A percentile compares a stretch with the other conserved stretches of the same genome.
Conservation (phyloP, 2,797 vertebrate species). For the Karalla daura region DNA sequence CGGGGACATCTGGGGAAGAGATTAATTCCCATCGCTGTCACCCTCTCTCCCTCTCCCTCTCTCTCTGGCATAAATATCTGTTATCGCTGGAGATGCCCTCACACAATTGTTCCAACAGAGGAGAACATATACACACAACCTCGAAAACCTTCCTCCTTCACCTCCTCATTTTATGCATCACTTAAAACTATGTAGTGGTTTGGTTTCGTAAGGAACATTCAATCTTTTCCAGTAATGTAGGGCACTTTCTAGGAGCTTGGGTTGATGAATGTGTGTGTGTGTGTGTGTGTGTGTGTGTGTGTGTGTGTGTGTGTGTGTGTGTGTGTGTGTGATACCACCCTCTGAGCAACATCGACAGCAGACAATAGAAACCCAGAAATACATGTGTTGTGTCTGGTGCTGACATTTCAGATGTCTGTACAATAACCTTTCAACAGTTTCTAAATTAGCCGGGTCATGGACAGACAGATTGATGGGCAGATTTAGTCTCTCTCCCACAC, state of each 20-base stretch:
- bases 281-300: no score
- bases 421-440: conserved; percentile 59
- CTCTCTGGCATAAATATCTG: background rate
- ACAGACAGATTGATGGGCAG: conserved; percentile 41
- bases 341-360: conserved; percentile 11
- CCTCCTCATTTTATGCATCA: no score
- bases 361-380: conserved; percentile 55
- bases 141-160: no score
- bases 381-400: conserved; percentile 24
- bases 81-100: background rate
- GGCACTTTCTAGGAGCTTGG: no score
- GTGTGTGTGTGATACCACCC: no score
- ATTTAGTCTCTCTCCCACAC: conserved; percentile 24
- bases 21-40: conserved; percentile 44
- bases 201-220: no score
- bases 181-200: no score
- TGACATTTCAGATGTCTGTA: conserved; percentile 24
- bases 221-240: no score
- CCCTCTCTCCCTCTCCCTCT: background rate
- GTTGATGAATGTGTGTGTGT: no score
- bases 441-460: conserved; percentile 62
- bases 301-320: no score
- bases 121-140: no score
- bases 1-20: conserved; percentile 65
- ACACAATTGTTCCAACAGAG: background rate